Percentiles rank a stretch among this genome's conserved stretches.
Conservation (phyloP, 2,113 vertebrate species). For the Arvicanthis niloticus region DNA sequence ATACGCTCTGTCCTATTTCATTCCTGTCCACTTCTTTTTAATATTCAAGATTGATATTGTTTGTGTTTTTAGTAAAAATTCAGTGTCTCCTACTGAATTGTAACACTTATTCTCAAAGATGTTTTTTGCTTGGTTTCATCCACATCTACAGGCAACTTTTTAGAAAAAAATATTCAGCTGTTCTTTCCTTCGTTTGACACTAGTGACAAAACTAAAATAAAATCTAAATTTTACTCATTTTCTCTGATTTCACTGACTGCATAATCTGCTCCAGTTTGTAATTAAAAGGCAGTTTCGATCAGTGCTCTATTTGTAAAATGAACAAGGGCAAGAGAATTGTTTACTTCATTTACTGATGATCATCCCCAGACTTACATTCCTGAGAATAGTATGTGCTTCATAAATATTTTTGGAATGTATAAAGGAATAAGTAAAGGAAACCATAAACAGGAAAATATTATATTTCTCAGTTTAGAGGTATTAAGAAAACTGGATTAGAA, state of each 20-base stretch:
- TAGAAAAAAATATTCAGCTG: background rate
- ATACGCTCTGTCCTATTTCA: background rate
- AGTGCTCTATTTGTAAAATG: conserved; percentile 20
- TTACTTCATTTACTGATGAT: background rate
- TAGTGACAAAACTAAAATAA: background rate
- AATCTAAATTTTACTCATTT: background rate
- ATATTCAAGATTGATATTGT: conserved; percentile 3
- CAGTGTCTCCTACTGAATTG: background rate
- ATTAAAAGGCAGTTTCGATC: background rate
- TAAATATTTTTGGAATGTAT: conserved; percentile 61
- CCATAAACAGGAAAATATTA: background rate
- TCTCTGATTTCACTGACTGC: background rate
- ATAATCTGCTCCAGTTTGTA: background rate
- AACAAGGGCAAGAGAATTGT: background rate
- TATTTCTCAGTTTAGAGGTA: conserved; percentile 19
- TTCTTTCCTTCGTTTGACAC: background rate
- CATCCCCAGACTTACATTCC: background rate
- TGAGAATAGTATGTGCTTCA: conserved; percentile 30
- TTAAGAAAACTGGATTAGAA: conserved; percentile 13
- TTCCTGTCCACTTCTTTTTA: background rate
- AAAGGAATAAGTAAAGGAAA: conserved; percentile 14
- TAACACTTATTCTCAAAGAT: background rate
- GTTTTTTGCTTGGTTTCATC: background rate
- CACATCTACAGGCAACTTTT: background rate
- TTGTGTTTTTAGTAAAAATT: background rate